Evolutionary conservation across 2,113 vertebrate species (phyloP).

Genomic region (Gambusia affinis): DNA sequence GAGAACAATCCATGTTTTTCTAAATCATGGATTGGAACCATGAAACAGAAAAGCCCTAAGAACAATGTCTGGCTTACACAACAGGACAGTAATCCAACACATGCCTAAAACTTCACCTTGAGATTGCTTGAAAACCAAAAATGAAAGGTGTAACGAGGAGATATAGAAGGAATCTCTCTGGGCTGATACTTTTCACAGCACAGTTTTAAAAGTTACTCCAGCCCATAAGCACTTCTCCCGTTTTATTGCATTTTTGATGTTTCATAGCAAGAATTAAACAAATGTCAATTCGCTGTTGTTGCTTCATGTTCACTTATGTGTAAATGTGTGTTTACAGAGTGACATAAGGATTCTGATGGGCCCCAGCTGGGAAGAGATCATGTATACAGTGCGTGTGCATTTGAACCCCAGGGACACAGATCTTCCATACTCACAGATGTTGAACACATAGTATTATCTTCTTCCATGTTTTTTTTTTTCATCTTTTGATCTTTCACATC

Average conservation of each 20-base stretch:
- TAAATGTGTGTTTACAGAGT: constrained; percentile 34
- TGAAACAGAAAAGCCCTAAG: no score
- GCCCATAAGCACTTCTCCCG: no score
- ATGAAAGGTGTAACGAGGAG: no score
- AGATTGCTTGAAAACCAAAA: no score
- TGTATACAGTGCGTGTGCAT: constrained; percentile 44
- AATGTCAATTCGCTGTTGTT: constrained; percentile 22
- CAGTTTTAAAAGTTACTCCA: no score
- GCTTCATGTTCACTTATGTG: neutral
- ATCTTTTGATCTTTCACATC: constrained; percentile 39
- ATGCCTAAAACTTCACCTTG: no score
- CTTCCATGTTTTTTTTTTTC: constrained; percentile 17
- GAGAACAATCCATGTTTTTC: no score
- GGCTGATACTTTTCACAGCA: no score
- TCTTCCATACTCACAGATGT: constrained; percentile 25
- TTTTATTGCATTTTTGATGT: neutral
- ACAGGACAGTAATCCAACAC: no score
- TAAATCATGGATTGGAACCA: no score
- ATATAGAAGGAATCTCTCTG: no score
- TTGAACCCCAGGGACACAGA: constrained; percentile 58
- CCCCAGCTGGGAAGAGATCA: constrained; percentile 63
- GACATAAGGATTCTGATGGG: constrained; percentile 46
- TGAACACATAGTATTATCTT: neutral
- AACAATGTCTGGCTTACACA: no score
- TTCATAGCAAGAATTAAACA: constrained; percentile 19